Evolutionary conservation across 2,113 vertebrate species (phyloP).

Genomic region (Sphyrna mokarran): DNA sequence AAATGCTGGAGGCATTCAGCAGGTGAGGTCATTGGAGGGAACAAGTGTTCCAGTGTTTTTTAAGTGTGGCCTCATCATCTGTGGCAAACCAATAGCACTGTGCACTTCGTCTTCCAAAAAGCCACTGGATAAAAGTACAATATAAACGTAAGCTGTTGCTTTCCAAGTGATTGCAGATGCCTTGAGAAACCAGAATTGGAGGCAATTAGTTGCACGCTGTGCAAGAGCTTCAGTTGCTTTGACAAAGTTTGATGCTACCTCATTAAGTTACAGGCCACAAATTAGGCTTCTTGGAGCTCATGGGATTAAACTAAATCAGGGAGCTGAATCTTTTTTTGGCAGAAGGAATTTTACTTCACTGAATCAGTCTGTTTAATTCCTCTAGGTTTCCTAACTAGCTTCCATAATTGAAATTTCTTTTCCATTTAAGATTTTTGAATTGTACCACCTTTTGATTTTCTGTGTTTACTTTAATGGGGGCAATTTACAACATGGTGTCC

Average conservation of each 20-base stretch:
- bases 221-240: background rate
- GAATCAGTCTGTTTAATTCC: background rate
- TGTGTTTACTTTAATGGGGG: slow-evolving; percentile 1
- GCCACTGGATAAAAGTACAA: background rate
- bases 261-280: background rate
- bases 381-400: background rate
- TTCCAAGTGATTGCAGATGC: background rate
- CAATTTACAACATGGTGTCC: background rate
- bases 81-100: background rate
- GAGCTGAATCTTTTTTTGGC: background rate
- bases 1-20: background rate
- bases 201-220: background rate
- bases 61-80: too few species aligned
- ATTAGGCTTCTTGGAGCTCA: background rate
- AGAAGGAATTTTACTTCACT: background rate
- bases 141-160: background rate
- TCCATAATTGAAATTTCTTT: background rate
- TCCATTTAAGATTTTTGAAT: background rate
- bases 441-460: background rate
- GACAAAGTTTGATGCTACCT: background rate
- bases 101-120: background rate
- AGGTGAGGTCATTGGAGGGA: background rate
- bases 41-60: background rate
- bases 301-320: background rate
- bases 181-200: background rate